Percentiles rank a stretch among this genome's conserved stretches.
phyloP scores from a whole-genome alignment of 2,797 vertebrate genomes.

The Gadopsis marmoratus region DNA sequence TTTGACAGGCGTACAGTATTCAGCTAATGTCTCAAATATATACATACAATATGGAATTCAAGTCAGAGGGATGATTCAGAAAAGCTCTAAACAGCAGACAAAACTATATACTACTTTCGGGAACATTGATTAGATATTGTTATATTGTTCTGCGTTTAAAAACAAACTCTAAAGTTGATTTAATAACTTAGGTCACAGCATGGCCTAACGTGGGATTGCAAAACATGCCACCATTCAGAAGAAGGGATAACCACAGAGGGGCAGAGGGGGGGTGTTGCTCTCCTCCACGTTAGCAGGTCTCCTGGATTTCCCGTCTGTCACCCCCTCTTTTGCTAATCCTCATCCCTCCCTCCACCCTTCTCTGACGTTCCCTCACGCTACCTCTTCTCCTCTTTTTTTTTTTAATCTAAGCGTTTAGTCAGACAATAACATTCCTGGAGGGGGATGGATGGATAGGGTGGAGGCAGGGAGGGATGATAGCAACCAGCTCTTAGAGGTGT shows the following conservation, averaged over 20 bases:
- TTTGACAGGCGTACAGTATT: not conserved
- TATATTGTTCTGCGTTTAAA: not conserved
- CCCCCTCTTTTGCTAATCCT: slow-evolving; percentile 76
- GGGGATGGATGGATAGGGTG: slow-evolving; percentile 35
- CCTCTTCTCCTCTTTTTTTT: slow-evolving; percentile 41
- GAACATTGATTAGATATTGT: not conserved
- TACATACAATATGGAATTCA: not conserved
- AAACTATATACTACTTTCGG: not conserved
- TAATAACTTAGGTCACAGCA: not conserved
- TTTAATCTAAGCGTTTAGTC: slow-evolving; percentile 67
- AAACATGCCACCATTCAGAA: slow-evolving; percentile 16
- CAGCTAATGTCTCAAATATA: slow-evolving; percentile 1
- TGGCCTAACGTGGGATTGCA: not conserved
- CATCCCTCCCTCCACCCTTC: slow-evolving; percentile 28
- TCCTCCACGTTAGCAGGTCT: slow-evolving; percentile 56
- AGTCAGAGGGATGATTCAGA: not conserved
- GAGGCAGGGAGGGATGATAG: slow-evolving; percentile 32
- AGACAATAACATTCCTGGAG: slow-evolving; percentile 65
- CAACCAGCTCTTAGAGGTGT: slow-evolving; percentile 41
- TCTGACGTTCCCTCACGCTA: slow-evolving; percentile 56
- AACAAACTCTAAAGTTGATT: not conserved
- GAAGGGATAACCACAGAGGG: slow-evolving; percentile 35
- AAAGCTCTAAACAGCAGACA: not conserved
- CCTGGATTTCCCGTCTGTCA: slow-evolving; percentile 73
- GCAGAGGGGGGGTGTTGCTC: slow-evolving; percentile 31